Conservation (phyloP, 2,113 vertebrate genomes). For the Grammatotria lemairii region DNA sequence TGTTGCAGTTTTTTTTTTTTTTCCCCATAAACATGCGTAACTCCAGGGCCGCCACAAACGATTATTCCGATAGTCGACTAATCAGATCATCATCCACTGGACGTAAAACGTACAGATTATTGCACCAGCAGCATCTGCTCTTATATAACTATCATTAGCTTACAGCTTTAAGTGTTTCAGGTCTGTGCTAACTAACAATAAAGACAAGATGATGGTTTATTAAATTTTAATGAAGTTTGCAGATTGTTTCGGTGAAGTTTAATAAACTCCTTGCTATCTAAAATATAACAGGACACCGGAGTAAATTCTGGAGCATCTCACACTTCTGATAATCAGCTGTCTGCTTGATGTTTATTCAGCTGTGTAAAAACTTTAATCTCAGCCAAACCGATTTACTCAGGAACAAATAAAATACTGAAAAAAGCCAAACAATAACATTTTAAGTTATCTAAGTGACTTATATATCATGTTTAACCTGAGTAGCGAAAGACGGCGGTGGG, state of each 20-base stretch:
- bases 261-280: not conserved
- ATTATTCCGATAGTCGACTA: not conserved
- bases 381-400: not conserved
- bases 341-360: not conserved
- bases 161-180: rapidly evolving
- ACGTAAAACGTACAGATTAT: rapidly evolving
- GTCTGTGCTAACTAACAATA: rapidly evolving
- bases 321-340: not conserved
- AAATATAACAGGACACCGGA: too few relatives aligned
- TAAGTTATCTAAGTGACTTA: too few relatives aligned
- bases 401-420: rapidly evolving
- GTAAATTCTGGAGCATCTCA: rapidly evolving
- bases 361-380: not conserved
- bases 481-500: too few relatives aligned
- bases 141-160: not conserved
- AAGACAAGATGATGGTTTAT: not conserved
- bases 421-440: rapidly evolving
- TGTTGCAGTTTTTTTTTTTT: not conserved
- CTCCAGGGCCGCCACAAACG: rapidly evolving
- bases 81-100: not conserved
- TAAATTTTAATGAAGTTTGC: rapidly evolving
- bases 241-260: rapidly evolving
- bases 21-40: not conserved
- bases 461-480: too few relatives aligned
- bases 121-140: not conserved